Evolutionary conservation across 1,140 invertebrate species (phyloP).

Genomic region (Armadillidium nasatum): DNA sequence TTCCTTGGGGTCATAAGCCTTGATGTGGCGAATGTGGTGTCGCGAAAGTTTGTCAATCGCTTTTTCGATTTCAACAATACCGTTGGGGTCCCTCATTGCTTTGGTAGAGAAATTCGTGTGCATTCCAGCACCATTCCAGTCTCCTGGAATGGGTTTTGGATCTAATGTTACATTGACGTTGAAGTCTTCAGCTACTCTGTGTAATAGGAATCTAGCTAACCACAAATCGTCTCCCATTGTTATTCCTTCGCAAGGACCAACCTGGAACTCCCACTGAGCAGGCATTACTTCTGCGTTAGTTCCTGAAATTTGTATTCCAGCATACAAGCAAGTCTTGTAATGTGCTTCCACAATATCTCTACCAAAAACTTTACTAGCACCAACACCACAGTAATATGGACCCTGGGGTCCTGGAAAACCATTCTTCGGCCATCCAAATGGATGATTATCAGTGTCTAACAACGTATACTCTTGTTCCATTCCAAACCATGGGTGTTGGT

Average conservation of each 20-base stretch:
- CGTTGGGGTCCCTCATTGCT: constrained; percentile 33
- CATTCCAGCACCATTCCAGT: constrained; percentile 90
- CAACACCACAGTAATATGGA: constrained; percentile 93
- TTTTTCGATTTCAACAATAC: constrained; percentile 62
- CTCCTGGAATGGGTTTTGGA: constrained; percentile 72
- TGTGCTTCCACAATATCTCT: constrained; percentile 94
- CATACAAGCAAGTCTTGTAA: constrained; percentile 74
- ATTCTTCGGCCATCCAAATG: constrained; percentile 91
- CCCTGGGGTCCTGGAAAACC: constrained; percentile 88
- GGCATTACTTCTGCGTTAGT: constrained; percentile 87
- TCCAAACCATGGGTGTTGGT: constrained; percentile 88
- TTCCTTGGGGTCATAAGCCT: constrained; percentile 78
- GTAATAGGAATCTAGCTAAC: constrained; percentile 78
- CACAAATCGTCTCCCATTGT: constrained; percentile 77
- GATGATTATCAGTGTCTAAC: constrained; percentile 79
- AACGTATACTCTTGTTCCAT: constrained; percentile 97
- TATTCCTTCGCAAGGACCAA: constrained; percentile 76
- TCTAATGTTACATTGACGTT: constrained; percentile 78
- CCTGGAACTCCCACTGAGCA: constrained; percentile 56
- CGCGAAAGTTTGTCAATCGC: constrained; percentile 76
- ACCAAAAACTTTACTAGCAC: constrained; percentile 86
- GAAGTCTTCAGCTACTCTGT: constrained; percentile 85
- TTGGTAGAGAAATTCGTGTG: constrained; percentile 81
- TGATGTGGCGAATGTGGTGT: constrained; percentile 80
- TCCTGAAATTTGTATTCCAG: constrained; percentile 83